phyloP scores from a whole-genome alignment of 2,113 vertebrate genomes.

The Halcyon senegalensis region DNA sequence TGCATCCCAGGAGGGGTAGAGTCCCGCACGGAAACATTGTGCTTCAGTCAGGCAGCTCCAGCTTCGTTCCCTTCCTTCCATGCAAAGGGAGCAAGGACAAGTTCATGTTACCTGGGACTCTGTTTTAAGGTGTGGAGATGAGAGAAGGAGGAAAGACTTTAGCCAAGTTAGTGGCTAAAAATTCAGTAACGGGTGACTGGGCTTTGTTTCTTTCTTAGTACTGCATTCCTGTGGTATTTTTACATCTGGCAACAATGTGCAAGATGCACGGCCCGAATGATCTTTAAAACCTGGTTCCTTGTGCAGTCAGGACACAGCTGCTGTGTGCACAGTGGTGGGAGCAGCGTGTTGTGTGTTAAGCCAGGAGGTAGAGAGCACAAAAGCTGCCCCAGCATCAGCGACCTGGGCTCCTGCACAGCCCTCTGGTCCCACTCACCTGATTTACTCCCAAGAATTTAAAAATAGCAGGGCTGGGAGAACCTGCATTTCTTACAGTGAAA shows the following conservation, averaged over 20 bases:
- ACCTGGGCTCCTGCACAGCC: fast-evolving
- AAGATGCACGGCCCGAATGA: neutral
- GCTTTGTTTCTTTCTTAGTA: neutral
- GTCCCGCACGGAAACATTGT: fast-evolving
- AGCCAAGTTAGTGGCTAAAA: neutral
- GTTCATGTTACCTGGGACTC: neutral
- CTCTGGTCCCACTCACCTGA: neutral
- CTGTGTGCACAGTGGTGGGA: neutral
- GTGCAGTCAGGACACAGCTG: neutral
- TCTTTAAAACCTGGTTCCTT: neutral
- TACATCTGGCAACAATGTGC: neutral
- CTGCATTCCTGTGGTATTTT: neutral
- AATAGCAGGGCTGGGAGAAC: neutral
- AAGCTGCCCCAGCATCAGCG: neutral
- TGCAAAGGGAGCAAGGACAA: neutral
- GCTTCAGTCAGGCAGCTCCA: neutral
- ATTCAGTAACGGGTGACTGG: fast-evolving
- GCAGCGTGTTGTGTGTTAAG: fast-evolving
- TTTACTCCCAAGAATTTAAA: neutral
- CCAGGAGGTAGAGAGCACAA: neutral
- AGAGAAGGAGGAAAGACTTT: neutral
- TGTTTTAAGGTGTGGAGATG: fast-evolving
- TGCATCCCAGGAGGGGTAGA: fast-evolving
- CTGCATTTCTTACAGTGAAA: neutral
- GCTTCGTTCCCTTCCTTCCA: neutral